These are phyloP conservation scores for Cromileptes altivelis DNA, from an alignment of 2,113 vertebrate species.

Conservation along the genomic window DNA sequence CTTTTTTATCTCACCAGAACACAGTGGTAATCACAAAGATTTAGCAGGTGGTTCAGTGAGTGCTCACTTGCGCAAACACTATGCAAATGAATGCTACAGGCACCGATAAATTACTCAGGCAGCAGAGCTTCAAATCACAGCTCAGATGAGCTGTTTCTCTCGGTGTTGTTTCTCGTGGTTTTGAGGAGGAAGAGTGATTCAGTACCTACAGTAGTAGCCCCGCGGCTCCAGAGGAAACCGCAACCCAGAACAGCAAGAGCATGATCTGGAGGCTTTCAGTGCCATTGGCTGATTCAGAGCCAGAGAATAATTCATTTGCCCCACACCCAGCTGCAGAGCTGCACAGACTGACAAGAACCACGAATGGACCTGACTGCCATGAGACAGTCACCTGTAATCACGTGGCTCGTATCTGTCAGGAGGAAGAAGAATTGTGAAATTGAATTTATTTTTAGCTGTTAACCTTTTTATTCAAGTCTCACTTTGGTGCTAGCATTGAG, in stretches of 20 bases:
- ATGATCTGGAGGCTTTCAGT: neutral
- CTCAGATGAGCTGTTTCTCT: conserved; percentile 12
- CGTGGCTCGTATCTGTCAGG: conserved; percentile 40
- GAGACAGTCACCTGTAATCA: conserved; percentile 69
- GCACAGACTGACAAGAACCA: conserved; percentile 41
- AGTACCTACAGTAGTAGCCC: neutral
- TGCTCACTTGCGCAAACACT: conserved; percentile 55
- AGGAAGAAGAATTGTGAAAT: conserved; percentile 47
- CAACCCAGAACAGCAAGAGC: neutral
- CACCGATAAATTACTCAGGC: conserved; percentile 48
- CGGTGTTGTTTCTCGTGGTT: neutral
- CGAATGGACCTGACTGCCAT: conserved; percentile 68
- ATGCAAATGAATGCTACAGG: conserved; percentile 60
- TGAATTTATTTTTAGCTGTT: conserved; percentile 50
- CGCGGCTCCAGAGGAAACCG: neutral
- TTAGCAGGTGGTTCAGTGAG: conserved; percentile 71
- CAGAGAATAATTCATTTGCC: conserved; percentile 54
- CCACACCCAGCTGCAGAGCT: conserved; percentile 58
- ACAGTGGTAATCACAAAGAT: conserved; percentile 69
- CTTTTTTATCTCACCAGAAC: conserved; percentile 64
- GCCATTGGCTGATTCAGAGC: conserved; percentile 30
- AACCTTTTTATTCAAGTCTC: neutral
- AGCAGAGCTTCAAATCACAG: conserved; percentile 33
- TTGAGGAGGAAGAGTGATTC: neutral
- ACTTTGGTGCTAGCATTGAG: neutral